Conservation (phyloP, 2,797 vertebrate genomes). For the Pitangus sulphuratus region DNA sequence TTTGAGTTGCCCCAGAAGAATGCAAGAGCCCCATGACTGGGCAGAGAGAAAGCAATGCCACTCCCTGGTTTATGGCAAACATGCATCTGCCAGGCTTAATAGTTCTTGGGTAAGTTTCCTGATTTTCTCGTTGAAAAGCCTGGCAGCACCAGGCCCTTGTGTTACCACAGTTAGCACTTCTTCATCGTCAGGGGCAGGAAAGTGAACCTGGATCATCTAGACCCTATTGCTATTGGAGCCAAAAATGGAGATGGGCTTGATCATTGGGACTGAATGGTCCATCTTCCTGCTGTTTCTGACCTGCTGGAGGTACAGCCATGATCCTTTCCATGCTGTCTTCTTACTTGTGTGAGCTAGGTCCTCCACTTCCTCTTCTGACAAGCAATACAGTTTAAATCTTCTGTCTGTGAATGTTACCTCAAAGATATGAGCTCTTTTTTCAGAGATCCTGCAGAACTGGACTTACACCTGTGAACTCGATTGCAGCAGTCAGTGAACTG, state of each 20-base stretch:
- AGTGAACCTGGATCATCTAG: neutral
- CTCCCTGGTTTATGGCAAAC: neutral
- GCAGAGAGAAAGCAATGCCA: neutral
- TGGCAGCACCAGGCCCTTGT: neutral
- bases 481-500: neutral
- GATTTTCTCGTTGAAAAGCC: neutral
- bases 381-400: neutral
- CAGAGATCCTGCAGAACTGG: neutral
- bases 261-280: neutral
- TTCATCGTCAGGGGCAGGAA: fast-evolving
- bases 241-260: fast-evolving
- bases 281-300: neutral
- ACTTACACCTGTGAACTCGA: neutral
- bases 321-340: neutral
- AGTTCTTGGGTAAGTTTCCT: neutral
- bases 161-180: neutral
- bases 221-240: neutral
- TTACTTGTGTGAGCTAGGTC: neutral
- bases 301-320: fast-evolving
- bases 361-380: neutral
- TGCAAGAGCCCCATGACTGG: neutral
- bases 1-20: neutral
- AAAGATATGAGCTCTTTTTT: neutral
- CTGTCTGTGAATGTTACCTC: neutral
- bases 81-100: neutral